Percentiles rank a stretch among this genome's conserved stretches.
Evolutionary conservation across 92 coral and sea anemone species (phyloP).

Genomic region (Chrysogorgia sp.): DNA sequence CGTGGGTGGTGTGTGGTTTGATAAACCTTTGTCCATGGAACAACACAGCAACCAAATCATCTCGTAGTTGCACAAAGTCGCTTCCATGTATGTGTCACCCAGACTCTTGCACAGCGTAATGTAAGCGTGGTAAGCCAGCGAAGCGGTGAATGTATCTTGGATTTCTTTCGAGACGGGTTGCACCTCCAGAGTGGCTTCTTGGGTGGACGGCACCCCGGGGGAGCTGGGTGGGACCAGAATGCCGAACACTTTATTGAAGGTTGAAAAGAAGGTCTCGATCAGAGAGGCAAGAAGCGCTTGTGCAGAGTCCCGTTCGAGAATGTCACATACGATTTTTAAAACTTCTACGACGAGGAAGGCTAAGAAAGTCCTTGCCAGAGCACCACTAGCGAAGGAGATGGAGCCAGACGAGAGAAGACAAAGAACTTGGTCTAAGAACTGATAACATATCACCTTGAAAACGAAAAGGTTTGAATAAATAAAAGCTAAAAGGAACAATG

Average conservation of each 20-base stretch:
- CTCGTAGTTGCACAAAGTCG: constrained; percentile 77
- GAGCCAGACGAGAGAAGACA: constrained; percentile 83
- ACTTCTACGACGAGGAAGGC: constrained; percentile 86
- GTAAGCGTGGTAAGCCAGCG: constrained; percentile 91
- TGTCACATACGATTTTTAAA: constrained; percentile 72
- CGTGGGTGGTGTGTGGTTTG: constrained; percentile 60
- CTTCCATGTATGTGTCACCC: constrained; percentile 95
- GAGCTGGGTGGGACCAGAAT: background rate
- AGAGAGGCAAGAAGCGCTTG: constrained; percentile 84
- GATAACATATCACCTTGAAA: constrained; percentile 47
- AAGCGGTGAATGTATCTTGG: constrained; percentile 84
- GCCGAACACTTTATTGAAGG: constrained; percentile 59
- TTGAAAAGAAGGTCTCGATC: constrained; percentile 84
- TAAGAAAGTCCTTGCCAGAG: constrained; percentile 80
- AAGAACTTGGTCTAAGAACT: constrained; percentile 80
- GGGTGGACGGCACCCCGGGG: constrained; percentile 34
- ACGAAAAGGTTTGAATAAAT: too few species aligned
- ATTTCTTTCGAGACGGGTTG: constrained; percentile 76
- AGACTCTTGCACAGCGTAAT: constrained; percentile 83
- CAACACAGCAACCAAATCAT: constrained; percentile 98
- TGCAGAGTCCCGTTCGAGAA: constrained; percentile 86
- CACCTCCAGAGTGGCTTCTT: constrained; percentile 63
- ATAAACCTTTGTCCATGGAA: constrained; percentile 68
- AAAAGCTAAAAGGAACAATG: too few species aligned
- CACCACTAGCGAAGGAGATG: constrained; percentile 83